phyloP scores from a whole-genome alignment of 2,797 vertebrate species.

The Varecia variegata region DNA sequence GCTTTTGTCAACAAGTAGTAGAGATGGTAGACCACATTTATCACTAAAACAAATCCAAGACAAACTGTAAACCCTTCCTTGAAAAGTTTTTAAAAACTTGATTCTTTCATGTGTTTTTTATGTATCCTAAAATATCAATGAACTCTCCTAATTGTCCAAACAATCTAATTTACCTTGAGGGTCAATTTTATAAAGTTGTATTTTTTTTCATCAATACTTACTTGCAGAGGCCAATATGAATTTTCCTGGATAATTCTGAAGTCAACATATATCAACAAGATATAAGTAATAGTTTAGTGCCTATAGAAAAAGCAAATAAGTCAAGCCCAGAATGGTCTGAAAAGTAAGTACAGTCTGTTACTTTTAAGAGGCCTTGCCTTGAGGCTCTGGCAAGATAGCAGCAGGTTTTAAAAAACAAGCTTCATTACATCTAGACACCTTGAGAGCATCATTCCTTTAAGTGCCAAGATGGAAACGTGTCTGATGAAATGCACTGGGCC shows the following conservation, averaged over 20 bases:
- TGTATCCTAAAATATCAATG: background rate
- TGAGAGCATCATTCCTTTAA: slow-evolving; percentile 20
- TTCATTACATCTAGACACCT: slow-evolving; percentile 21
- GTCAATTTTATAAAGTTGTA: background rate
- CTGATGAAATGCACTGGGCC: slow-evolving; percentile 47
- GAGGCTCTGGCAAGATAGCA: background rate
- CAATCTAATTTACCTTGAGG: background rate
- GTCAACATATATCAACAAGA: background rate
- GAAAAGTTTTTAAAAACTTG: background rate
- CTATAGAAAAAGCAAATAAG: background rate
- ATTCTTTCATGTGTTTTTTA: background rate
- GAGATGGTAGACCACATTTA: background rate
- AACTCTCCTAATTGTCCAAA: background rate
- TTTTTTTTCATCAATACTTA: background rate
- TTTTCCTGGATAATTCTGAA: slow-evolving; percentile 31
- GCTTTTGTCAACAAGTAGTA: slow-evolving; percentile 21
- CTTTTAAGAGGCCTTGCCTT: slow-evolving; percentile 35
- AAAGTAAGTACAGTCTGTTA: slow-evolving; percentile 38
- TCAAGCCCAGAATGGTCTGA: background rate
- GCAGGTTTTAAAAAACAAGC: slow-evolving; percentile 3
- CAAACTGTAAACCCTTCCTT: background rate
- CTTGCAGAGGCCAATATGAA: background rate
- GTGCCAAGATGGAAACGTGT: background rate
- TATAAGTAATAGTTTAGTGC: background rate
- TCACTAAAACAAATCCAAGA: slow-evolving; percentile 21